Conservation (phyloP, 2,888 invertebrate genomes). For the Pogonocherus hispidulus region DNA sequence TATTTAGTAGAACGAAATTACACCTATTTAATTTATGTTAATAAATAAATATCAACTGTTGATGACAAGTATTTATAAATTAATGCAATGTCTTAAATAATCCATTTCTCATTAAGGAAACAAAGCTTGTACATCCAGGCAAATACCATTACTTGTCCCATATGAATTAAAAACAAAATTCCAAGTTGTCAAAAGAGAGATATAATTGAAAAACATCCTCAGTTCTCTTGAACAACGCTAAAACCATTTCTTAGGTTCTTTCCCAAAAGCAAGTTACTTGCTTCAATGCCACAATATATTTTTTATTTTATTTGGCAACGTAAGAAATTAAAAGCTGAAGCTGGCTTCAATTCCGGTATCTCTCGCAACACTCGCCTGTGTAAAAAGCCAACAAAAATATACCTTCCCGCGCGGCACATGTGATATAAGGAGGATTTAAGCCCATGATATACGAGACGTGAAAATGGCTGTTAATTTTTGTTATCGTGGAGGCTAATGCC, state of each 20-base stretch:
- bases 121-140: too few relatives aligned
- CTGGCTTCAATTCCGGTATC: constrained; percentile 50
- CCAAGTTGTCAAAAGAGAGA: background rate
- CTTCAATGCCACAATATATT: background rate
- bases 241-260: background rate
- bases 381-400: constrained; percentile 54
- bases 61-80: too few relatives aligned
- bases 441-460: constrained; percentile 54
- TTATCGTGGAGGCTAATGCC: constrained; percentile 50
- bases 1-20: too few relatives aligned
- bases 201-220: background rate
- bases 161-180: too few relatives aligned
- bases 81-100: too few relatives aligned
- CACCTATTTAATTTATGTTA: too few relatives aligned
- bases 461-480: constrained; percentile 57
- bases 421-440: constrained; percentile 52
- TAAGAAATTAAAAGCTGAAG: constrained; percentile 30
- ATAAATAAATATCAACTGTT: too few relatives aligned
- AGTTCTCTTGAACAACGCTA: background rate
- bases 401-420: constrained; percentile 49
- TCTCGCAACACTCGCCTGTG: constrained; percentile 53
- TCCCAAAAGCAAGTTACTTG: background rate
- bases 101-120: too few relatives aligned
- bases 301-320: constrained; percentile 21
- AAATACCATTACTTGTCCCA: too few relatives aligned